Evolutionary conservation across 2,888 invertebrate species (phyloP), one percentile per base, ranked within the genome.

Genomic region (Papilio elwesi): DNA sequence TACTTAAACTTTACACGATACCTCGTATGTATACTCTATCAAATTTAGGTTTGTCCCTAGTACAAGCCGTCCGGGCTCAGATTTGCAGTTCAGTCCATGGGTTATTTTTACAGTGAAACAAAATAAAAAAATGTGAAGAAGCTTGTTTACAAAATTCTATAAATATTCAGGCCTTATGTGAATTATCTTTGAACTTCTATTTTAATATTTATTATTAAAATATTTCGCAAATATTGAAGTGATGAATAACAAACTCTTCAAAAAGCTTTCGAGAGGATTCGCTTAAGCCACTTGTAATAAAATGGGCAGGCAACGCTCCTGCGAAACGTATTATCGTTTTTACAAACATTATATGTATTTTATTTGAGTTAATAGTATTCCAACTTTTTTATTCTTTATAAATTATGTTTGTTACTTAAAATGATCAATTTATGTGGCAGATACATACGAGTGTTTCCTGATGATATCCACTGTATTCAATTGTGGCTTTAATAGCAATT

Each of bases 211-310:
- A 16, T 48, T 49, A 26, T 59, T 38, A 43, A 69, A 43, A 38
- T 49, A 16, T 68, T 26, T 57, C 11, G 7, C 15, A 59, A 48
- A 57, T 68, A 49, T 68, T 49, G 9, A 48, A 57, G 57, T 68
- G 57, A 57, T 26, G 48, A 55, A 26, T 57, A 11, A 55, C 55
- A 16, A 68, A 43, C 26, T 47, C 26, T 6, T 53, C 47, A 12
- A 53, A 55, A 59, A 13, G 48, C 47, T 53, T 26, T 47, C 49
- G n/a, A 57, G 68, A 36, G 36, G 57, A 36, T 43, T 68, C 11
- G 11, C 7, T 6, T 13, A 10, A 68, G 68, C 49, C 49, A 36
- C 59, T 68, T 49, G 12, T 36, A 59, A 53, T n/a, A 68, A 48
- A 68, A 48, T 68, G 1, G 59, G 11, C 15, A 67, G 53, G 47